Evolutionary conservation across 1,140 invertebrate species (phyloP).

Genomic region (Neotoxoptera formosana): DNA sequence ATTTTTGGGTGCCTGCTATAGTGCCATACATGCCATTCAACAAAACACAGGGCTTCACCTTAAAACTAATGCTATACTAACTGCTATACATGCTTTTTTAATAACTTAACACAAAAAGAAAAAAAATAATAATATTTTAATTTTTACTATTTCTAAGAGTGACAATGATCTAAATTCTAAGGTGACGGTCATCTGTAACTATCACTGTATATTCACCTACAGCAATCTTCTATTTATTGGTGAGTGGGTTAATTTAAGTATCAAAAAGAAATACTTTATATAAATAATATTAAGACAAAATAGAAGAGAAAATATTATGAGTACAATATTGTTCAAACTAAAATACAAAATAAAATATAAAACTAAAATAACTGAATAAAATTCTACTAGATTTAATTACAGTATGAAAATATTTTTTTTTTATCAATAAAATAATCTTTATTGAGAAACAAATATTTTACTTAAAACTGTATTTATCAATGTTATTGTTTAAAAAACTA

Average conservation of each 20-base stretch:
- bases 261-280: not conserved
- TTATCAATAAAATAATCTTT: not conserved
- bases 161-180: not conserved
- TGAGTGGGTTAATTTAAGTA: constrained; percentile 30
- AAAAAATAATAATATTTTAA: constrained; percentile 5
- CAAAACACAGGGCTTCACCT: not conserved
- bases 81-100: not conserved
- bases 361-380: too few species aligned
- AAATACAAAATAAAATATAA: not conserved
- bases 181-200: constrained; percentile 39
- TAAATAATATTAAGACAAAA: not conserved
- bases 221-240: constrained; percentile 17
- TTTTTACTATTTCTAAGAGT: constrained; percentile 39
- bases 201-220: not conserved
- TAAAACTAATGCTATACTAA: constrained; percentile 33
- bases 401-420: not conserved
- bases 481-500: not conserved
- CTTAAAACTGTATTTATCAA: not conserved
- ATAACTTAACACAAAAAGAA: not conserved
- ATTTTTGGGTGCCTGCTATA: constrained; percentile 45
- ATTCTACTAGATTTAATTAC: too few species aligned
- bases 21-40: not conserved
- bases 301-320: not conserved
- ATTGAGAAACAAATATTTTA: not conserved
- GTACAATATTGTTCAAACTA: not conserved